Percentiles rank a stretch among this genome's conserved stretches.
phyloP scores from a whole-genome alignment of 2,797 vertebrate species.

The Enteromius thamalakanensis region DNA sequence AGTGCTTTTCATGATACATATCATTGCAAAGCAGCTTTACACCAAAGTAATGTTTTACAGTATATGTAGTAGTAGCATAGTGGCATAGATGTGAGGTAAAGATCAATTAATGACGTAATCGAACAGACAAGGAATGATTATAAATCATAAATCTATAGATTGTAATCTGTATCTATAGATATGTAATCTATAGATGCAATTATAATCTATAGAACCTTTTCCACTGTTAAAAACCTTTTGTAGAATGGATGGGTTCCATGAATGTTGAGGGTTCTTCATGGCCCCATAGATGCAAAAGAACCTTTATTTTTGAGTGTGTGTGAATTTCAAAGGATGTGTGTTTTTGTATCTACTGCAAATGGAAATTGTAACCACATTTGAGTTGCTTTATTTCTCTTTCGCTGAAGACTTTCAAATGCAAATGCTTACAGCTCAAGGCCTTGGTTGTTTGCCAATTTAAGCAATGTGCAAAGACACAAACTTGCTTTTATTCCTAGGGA shows the following conservation, averaged over 20 bases:
- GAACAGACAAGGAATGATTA: not conserved
- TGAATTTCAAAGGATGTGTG: not conserved
- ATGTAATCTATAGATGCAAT: no score
- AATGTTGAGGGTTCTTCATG: not conserved
- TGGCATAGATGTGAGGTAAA: no score
- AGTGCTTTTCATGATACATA: no score
- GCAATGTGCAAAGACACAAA: conserved; percentile 14
- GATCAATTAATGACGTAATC: no score
- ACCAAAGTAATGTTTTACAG: no score
- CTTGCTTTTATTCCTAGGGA: conserved; percentile 32
- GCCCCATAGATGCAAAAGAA: not conserved
- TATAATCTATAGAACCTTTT: not conserved
- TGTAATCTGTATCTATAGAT: no score
- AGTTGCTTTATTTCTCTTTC: not conserved
- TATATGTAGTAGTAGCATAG: no score
- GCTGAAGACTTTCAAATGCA: not conserved
- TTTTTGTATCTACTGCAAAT: not conserved
- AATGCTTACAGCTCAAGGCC: conserved; percentile 5
- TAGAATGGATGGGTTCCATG: not conserved
- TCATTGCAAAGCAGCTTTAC: no score
- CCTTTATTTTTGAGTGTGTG: not conserved
- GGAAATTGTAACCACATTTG: not conserved
- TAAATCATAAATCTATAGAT: no score
- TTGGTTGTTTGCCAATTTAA: conserved; percentile 20
- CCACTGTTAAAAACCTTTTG: not conserved